Conservation (phyloP, 1,140 invertebrate genomes). For the Ceratina calcarata region DNA sequence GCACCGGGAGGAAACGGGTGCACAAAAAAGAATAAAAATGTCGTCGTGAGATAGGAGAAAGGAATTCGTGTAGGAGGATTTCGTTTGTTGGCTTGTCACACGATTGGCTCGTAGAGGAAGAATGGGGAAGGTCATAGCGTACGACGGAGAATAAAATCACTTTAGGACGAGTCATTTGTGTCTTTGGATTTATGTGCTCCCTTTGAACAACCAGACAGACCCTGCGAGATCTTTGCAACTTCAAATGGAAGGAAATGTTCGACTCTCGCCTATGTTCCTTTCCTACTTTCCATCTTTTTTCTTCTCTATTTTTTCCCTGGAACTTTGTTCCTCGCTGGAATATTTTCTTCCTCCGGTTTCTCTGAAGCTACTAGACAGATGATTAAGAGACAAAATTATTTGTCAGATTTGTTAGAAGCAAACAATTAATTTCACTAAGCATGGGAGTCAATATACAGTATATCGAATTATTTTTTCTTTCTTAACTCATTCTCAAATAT, state of each 20-base stretch:
- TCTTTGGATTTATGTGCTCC: constrained; percentile 29
- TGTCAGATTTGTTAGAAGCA: background rate
- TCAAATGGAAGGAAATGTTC: background rate
- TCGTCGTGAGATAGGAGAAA: background rate
- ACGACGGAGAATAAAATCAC: constrained; percentile 26
- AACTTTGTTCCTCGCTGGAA: background rate
- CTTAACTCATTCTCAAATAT: background rate
- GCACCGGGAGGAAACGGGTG: background rate
- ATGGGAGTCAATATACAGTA: no score
- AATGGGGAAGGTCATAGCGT: background rate
- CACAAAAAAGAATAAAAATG: constrained; percentile 5
- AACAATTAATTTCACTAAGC: background rate
- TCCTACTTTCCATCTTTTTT: background rate
- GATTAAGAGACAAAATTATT: background rate
- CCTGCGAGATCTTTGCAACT: background rate
- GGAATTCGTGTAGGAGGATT: constrained; percentile 12
- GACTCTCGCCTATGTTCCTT: background rate
- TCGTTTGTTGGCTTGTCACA: constrained; percentile 10
- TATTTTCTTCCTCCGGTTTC: no score
- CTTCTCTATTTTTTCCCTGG: background rate
- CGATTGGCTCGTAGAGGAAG: constrained; percentile 14
- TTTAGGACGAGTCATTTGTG: constrained; percentile 44
- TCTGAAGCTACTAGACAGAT: background rate
- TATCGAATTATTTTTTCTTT: background rate
- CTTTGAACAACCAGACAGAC: constrained; percentile 12